Base-by-base conservation (phyloP, 2,888 invertebrate species). In the Spilarctia lutea region DNA sequence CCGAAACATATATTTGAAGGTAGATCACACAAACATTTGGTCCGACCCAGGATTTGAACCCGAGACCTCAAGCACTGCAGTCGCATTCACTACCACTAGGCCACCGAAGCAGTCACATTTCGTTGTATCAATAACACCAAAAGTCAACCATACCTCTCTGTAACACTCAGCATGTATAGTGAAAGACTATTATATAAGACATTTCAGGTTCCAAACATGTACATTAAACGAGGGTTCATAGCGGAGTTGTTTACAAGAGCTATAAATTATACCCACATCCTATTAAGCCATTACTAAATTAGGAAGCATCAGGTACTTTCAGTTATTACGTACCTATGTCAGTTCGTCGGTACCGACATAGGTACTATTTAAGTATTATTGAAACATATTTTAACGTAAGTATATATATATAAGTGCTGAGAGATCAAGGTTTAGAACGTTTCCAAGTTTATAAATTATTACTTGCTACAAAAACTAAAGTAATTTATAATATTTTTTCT, bases 221-320 rank as follows among this genome's bases (percentile, higher is more conserved):
- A 65, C 68, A 75, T 75, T 75, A 27, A 74, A 75, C 73, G 74
- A 63, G 42, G n/a, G 27, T 67, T 69, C 56, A 66, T 65, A 39
- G 39, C 3, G 72, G 65, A 66, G 70, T 63, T 63, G 56, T 72
- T 73, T 71, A 68, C 48, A 27, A 27, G 6, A 33, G 45, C 67
- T 67, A 68, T 79, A 74, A 78, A 72, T 81, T 73, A 75, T 72
- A 67, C 27, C n/a, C 18, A 27, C 2, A 48, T 63, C 71, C 72
- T 81, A 39, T 35, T 35, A 66, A 39, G n/a, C 65, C 65, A 35
- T 35, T 71, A 69, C 69, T 69, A 78, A 70, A 82, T 79, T 67
- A 75, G 78, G 71, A 75, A 63, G 8, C 18, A 30, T 16, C 13
- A 18, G 30, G 30, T 63, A 30, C 35, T 66, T 66, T 66, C 39